Evolutionary conservation across 2,797 vertebrate species (phyloP).

Genomic region (Sternotherus odoratus): DNA sequence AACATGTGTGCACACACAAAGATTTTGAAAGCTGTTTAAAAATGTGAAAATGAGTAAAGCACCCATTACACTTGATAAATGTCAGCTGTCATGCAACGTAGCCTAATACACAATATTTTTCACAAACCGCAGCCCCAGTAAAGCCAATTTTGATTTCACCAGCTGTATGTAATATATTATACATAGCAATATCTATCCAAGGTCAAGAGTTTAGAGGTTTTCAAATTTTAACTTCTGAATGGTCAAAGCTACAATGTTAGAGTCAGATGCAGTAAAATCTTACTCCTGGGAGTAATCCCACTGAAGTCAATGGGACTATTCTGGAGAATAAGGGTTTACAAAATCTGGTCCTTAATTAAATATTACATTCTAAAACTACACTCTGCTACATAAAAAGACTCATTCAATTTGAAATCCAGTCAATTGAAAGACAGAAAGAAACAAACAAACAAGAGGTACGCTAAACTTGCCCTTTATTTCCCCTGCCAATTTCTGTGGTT

Average conservation of each 20-base stretch:
- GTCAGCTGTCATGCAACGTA: conserved; percentile 70
- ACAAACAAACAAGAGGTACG: neutral
- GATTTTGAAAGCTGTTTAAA: conserved; percentile 77
- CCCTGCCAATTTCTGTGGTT: neutral
- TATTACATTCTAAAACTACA: neutral
- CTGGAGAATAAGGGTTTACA: neutral
- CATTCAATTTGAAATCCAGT: neutral
- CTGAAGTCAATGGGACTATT: neutral
- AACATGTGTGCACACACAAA: conserved; percentile 81
- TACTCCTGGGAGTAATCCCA: neutral
- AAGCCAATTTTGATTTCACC: conserved; percentile 61
- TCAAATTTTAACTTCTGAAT: conserved; percentile 62
- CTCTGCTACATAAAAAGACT: neutral
- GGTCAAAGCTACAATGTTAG: conserved; percentile 9
- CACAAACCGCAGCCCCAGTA: conserved; percentile 67
- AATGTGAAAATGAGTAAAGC: conserved; percentile 76
- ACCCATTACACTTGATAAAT: conserved; percentile 74
- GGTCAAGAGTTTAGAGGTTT: conserved; percentile 76
- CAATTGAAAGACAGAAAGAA: neutral
- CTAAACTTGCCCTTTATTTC: neutral
- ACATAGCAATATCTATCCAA: conserved; percentile 62
- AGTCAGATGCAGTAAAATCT: neutral
- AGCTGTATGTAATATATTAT: conserved; percentile 65
- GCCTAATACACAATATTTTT: conserved; percentile 65
- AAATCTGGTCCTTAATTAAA: neutral